A percentile compares a stretch with the other conserved stretches of the same genome.
Evolutionary conservation across 92 coral and sea anemone genomes (phyloP).

Genomic region (Hydrozoanthus gracilis): DNA sequence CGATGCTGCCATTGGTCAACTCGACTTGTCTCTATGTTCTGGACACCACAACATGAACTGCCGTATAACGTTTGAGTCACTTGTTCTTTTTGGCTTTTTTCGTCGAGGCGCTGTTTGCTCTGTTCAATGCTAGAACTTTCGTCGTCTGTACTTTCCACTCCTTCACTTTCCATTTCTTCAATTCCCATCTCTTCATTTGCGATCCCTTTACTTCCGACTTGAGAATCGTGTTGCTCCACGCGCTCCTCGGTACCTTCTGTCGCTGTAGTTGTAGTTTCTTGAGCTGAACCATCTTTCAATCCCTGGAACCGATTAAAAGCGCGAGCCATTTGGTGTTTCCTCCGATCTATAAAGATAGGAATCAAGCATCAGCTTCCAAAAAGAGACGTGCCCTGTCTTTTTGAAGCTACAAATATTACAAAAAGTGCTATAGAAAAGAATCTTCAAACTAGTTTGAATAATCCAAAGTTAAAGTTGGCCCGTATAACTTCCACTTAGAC

Average conservation of each 20-base stretch:
- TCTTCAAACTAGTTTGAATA: too few species aligned
- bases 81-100: not conserved
- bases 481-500: too few species aligned
- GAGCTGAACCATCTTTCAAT: not conserved
- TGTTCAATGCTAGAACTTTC: not conserved
- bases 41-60: not conserved
- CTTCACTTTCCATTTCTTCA: constrained; percentile 32
- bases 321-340: constrained; percentile 21
- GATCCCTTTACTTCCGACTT: not conserved
- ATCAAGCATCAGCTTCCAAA: too few species aligned
- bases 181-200: constrained; percentile 8
- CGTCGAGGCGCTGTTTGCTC: not conserved
- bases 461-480: too few species aligned
- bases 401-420: too few species aligned
- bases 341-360: constrained; percentile 18
- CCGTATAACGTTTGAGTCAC: not conserved
- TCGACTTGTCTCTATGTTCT: not conserved
- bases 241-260: not conserved
- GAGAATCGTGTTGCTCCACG: constrained; percentile 3
- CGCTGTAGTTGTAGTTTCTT: not conserved
- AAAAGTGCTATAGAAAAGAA: too few species aligned
- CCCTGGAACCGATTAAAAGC: not conserved
- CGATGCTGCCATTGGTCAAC: not conserved
- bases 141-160: constrained; percentile 19
- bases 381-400: too few species aligned